Conservation (phyloP, 92 coral and sea anemone species). For the Zoanthus solanderi region DNA sequence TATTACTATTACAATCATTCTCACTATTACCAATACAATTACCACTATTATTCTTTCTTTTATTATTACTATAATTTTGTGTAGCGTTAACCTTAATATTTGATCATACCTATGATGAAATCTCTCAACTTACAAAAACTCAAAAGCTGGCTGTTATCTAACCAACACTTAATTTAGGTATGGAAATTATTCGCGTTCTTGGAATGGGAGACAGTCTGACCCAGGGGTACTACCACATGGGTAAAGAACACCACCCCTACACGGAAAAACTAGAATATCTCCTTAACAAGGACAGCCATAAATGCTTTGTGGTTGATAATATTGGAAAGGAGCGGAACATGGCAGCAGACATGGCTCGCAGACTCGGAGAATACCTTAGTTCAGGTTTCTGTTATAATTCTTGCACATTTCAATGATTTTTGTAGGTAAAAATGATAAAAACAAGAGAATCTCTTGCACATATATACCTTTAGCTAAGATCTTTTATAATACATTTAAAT, state of each 20-base stretch:
- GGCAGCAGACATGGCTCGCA: constrained; percentile 79
- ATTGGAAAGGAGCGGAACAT: constrained; percentile 82
- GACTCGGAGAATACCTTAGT: constrained; percentile 66
- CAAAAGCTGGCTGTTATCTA: too few species aligned
- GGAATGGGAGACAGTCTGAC: constrained; percentile 95
- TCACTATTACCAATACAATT: too few species aligned
- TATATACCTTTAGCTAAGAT: too few species aligned
- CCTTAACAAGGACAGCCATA: constrained; percentile 85
- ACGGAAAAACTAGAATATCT: constrained; percentile 80
- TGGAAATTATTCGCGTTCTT: constrained; percentile 80
- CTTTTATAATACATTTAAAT: too few species aligned
- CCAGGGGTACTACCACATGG: constrained; percentile 80
- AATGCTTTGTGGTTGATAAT: constrained; percentile 79
- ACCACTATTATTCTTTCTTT: too few species aligned
- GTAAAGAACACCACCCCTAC: constrained; percentile 82
- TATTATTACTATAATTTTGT: too few species aligned
- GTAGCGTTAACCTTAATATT: too few species aligned
- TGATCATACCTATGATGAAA: too few species aligned
- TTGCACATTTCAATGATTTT: background rate
- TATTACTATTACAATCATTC: too few species aligned
- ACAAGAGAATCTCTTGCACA: background rate
- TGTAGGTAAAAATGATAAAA: background rate
- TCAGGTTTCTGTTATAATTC: constrained; percentile 4
- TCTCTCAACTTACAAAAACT: too few species aligned
- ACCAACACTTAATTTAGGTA: constrained; percentile 50